These are phyloP conservation scores for Caenorhabditis becei DNA, from an alignment of 2,888 invertebrate genomes.

Conservation along the genomic window DNA sequence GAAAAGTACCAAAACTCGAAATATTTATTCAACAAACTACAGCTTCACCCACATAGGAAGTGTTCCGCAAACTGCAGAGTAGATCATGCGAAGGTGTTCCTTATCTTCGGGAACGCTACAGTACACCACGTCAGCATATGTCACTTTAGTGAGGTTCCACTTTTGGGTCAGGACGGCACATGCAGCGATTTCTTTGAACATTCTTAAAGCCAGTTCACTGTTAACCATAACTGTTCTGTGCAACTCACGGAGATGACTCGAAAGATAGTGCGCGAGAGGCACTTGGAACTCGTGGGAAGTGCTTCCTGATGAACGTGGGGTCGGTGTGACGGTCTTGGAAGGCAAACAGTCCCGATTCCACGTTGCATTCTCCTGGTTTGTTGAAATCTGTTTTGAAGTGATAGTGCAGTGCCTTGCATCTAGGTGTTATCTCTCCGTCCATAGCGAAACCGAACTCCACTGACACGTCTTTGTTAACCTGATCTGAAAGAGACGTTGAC, in stretches of 20 bases:
- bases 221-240: too few relatives aligned
- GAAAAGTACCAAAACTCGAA: too few relatives aligned
- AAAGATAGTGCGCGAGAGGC: too few relatives aligned
- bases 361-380: too few relatives aligned
- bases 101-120: not conserved
- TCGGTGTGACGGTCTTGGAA: conserved; percentile 14
- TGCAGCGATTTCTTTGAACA: too few relatives aligned
- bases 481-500: too few relatives aligned
- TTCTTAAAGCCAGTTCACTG: too few relatives aligned
- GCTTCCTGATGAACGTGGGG: not conserved
- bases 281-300: not conserved
- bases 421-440: conserved; percentile 8
- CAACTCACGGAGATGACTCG: too few relatives aligned
- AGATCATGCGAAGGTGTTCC: too few relatives aligned
- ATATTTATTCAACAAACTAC: conserved; percentile 1
- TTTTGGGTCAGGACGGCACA: too few relatives aligned
- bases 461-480: not conserved
- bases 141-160: too few relatives aligned
- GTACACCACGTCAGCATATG: not conserved
- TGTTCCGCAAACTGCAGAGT: conserved; percentile 8
- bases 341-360: not conserved
- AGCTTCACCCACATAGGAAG: not conserved
- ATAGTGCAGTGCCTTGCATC: not conserved
- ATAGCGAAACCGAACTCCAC: not conserved
- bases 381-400: not conserved